Base-by-base conservation (phyloP, 2,113 vertebrate genomes). In the Sander vitreus region DNA sequence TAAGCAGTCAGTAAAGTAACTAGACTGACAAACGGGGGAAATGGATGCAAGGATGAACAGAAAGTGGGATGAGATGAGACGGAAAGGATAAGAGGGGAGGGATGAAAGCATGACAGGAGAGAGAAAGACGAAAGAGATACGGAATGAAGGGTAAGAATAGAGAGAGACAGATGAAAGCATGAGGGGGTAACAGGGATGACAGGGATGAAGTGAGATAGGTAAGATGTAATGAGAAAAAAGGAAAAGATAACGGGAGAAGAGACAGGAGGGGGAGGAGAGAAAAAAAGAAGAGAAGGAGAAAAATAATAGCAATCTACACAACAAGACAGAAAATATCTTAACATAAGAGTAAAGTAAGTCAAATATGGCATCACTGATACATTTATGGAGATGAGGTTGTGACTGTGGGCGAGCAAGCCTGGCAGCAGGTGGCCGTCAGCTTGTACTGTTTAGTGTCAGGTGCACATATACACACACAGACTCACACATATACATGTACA, bases 61-160 rank as follows among this genome's bases (percentile, higher is more conserved):
- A 54, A 74, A 87, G 85, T 30, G 72, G 83, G 79, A 86, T 76
- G 80, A 87, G 86, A 92, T 89, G 77, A 88, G 82, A 88, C 79
- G 19, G 75, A 7, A 30, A 47, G 79, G 84, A 90, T 87, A 69
- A 91, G 86, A 87, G 88, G 64, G 62, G 69, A 76, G 60, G 84
- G 79, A 89, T 92, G 71, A 92, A 91, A 91, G 89, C 45, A 6
- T 78, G 85, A 85, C 81, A 83, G 67, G 33, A 33, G 85, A 76
- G 72, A 81, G 85, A 86, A 76, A 90, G 81, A 87, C 68, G 30
- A 77, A 73, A 53, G 45, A 81, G 89, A 91, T 91, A 90, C 71
- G 75, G 70, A 57, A 85, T 87, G 89, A 88, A 87, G 77, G 84
- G 81, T 69, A 43, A 55, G 23, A 81, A 73, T 66, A 76, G 72